These are phyloP conservation scores for Artemia franciscana DNA, from an alignment of 1,140 invertebrate species.

Conservation along the genomic window DNA sequence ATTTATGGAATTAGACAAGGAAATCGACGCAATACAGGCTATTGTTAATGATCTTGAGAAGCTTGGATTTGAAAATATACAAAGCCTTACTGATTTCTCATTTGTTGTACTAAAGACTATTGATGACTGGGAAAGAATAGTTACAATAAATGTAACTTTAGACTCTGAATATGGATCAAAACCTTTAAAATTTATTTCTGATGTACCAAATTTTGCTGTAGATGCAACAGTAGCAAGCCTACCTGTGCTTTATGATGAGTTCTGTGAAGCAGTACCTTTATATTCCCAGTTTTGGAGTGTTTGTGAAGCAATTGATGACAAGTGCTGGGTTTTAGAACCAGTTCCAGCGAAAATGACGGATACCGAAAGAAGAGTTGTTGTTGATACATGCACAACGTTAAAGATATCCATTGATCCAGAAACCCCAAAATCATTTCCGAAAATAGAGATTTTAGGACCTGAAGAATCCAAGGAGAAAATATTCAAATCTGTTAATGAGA, in stretches of 20 bases:
- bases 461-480: neutral
- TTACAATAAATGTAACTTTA: neutral
- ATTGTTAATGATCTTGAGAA: neutral
- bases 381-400: neutral
- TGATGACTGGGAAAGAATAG: neutral
- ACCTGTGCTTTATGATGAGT: neutral
- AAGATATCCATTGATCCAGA: neutral
- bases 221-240: neutral
- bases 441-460: neutral
- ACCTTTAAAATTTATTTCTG: neutral
- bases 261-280: neutral
- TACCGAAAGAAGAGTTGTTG: neutral
- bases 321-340: neutral
- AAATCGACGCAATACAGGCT: neutral
- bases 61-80: neutral
- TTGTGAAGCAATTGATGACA: neutral
- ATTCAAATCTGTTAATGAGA: neutral
- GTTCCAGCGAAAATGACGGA: neutral
- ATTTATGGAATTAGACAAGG: neutral
- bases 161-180: neutral
- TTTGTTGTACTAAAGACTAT: neutral
- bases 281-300: neutral
- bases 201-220: neutral
- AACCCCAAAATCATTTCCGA: neutral
- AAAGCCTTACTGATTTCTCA: neutral